These are phyloP conservation scores for Cryptophagus acutangulus DNA, from an alignment of 2,888 invertebrate species.

Conservation along the genomic window DNA sequence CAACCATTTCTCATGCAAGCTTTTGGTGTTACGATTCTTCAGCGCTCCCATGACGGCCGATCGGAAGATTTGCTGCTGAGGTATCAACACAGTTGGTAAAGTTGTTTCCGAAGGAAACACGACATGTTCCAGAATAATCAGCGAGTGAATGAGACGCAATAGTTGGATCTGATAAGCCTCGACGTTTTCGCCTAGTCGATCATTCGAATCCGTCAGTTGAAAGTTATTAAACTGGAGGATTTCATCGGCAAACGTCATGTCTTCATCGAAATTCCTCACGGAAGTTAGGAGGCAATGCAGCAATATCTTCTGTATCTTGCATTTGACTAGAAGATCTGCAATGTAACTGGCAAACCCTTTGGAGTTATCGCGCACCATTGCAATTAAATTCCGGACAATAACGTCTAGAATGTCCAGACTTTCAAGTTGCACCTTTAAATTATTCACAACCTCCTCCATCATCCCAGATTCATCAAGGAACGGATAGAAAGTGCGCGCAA, in stretches of 20 bases:
- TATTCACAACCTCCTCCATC: slow-evolving; percentile 69
- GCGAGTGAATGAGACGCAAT: slow-evolving; percentile 61
- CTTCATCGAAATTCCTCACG: slow-evolving; percentile 58
- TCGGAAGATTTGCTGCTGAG: slow-evolving; percentile 79
- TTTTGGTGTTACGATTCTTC: slow-evolving; percentile 63
- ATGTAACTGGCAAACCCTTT: slow-evolving; percentile 73
- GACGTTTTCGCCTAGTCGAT: slow-evolving; percentile 57
- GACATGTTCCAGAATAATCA: slow-evolving; percentile 72
- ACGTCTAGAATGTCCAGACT: slow-evolving; percentile 69
- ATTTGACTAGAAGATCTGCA: slow-evolving; percentile 66
- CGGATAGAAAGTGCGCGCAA: slow-evolving; percentile 73
- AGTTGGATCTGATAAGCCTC: slow-evolving; percentile 67
- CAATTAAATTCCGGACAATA: slow-evolving; percentile 66
- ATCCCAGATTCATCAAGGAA: slow-evolving; percentile 63
- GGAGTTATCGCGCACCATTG: slow-evolving; percentile 70
- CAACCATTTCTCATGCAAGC: slow-evolving; percentile 79
- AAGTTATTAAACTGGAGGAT: slow-evolving; percentile 70
- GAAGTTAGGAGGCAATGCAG: slow-evolving; percentile 76
- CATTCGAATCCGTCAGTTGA: slow-evolving; percentile 52
- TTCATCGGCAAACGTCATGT: slow-evolving; percentile 66
- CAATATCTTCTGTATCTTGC: slow-evolving; percentile 79
- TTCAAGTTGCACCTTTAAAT: slow-evolving; percentile 71
- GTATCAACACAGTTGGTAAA: slow-evolving; percentile 60
- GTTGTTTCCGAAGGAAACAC: slow-evolving; percentile 56
- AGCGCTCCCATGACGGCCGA: slow-evolving; percentile 73